A percentile compares a stretch with the other conserved stretches of the same genome.
Conservation (phyloP, 2,113 vertebrate genomes). For the Xenotilapia flavipinnis region DNA sequence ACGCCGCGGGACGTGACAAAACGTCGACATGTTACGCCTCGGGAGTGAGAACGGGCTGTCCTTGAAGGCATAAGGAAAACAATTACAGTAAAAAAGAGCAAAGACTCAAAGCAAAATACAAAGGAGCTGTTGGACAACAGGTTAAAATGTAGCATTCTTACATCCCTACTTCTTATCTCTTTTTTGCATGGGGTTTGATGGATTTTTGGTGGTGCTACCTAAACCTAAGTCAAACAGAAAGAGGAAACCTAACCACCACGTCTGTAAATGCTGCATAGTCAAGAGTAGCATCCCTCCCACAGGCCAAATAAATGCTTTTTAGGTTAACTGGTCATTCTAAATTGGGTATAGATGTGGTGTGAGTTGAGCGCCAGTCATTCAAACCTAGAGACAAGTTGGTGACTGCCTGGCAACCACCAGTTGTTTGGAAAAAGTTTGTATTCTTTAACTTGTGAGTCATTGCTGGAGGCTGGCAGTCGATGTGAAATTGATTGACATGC, state of each 20-base stretch:
- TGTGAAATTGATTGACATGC: background rate
- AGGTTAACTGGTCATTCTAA: background rate
- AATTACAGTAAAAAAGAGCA: background rate
- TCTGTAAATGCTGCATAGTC: background rate
- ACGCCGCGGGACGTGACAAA: too few species aligned
- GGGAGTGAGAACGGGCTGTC: too few species aligned
- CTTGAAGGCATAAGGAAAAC: background rate
- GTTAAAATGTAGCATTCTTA: background rate
- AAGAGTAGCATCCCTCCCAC: background rate
- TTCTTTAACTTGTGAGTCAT: background rate
- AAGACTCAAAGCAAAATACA: background rate
- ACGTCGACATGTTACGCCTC: too few species aligned
- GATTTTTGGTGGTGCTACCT: background rate
- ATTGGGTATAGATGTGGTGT: background rate
- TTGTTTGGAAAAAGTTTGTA: background rate
- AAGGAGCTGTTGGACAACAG: background rate
- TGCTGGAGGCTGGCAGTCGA: background rate
- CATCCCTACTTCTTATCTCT: background rate
- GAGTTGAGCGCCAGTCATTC: background rate
- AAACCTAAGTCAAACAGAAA: background rate
- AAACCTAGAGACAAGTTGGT: background rate
- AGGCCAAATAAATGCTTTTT: background rate
- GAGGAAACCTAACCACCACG: background rate
- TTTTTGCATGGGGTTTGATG: background rate
- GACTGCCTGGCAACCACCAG: background rate